Percentiles rank a stretch among this genome's conserved stretches.
These are phyloP conservation scores for Falco berigora DNA, from an alignment of 2,797 vertebrate species.

Conservation along the genomic window DNA sequence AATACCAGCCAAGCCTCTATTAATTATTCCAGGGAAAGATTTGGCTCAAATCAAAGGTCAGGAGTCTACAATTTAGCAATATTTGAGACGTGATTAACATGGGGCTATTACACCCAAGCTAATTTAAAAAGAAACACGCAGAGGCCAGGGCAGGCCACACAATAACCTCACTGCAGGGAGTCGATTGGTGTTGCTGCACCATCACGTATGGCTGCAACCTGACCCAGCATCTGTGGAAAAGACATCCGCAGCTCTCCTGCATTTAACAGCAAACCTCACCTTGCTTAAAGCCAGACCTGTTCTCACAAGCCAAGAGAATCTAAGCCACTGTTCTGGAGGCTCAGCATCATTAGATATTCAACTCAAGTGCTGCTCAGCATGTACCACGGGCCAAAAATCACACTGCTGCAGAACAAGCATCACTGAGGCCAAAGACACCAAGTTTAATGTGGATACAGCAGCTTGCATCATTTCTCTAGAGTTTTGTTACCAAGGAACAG, in stretches of 20 bases:
- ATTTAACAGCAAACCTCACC: neutral
- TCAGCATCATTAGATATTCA: neutral
- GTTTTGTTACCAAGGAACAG: neutral
- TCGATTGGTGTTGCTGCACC: neutral
- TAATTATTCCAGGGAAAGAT: neutral
- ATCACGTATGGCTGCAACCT: neutral
- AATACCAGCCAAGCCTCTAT: neutral
- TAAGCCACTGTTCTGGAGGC: neutral
- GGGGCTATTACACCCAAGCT: neutral
- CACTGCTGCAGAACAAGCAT: neutral
- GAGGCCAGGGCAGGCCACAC: neutral
- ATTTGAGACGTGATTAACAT: neutral
- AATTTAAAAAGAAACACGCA: neutral
- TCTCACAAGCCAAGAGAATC: neutral
- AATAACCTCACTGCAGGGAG: neutral
- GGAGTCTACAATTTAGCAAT: neutral
- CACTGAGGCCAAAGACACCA: neutral
- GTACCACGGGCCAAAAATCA: neutral
- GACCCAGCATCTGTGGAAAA: neutral
- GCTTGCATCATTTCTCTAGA: neutral
- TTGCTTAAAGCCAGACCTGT: neutral
- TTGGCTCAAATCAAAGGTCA: slow-evolving; percentile 25
- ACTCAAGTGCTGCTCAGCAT: neutral
- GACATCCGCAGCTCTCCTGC: neutral
- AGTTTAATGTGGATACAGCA: neutral